These are phyloP conservation scores for Pheosia gnoma DNA, from an alignment of 2,888 invertebrate genomes.

Conservation along the genomic window DNA sequence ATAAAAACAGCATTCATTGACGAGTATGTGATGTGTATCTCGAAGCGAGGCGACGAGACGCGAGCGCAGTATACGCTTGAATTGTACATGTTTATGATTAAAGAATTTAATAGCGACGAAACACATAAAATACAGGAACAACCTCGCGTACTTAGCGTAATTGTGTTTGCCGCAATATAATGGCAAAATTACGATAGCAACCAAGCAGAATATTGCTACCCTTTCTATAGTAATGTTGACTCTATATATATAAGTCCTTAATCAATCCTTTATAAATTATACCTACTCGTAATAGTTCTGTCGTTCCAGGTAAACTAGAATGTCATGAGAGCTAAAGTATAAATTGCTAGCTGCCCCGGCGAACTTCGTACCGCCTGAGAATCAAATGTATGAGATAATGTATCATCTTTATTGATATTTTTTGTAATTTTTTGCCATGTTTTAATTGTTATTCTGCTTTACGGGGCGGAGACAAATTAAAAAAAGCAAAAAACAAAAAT, in stretches of 20 bases:
- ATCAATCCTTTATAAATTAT: neutral
- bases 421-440: too few species aligned
- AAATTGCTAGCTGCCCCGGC: too few species aligned
- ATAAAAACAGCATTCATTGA: constrained; percentile 46
- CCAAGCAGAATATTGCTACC: neutral
- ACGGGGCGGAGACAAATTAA: too few species aligned
- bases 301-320: too few species aligned
- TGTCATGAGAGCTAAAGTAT: too few species aligned
- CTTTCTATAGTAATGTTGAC: neutral
- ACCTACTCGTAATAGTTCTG: too few species aligned
- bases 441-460: too few species aligned
- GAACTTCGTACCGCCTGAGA: too few species aligned
- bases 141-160: constrained; percentile 25
- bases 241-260: neutral
- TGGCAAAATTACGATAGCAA: neutral
- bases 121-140: constrained; percentile 40
- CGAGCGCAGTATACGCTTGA: constrained; percentile 25
- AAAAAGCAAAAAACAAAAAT: too few species aligned
- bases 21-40: constrained; percentile 38
- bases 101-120: constrained; percentile 38
- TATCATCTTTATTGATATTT: too few species aligned
- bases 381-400: too few species aligned
- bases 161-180: neutral
- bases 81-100: constrained; percentile 39
- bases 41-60: constrained; percentile 14